These are phyloP conservation scores for Dynastes grantii DNA, from an alignment of 2,888 invertebrate species.

Conservation along the genomic window DNA sequence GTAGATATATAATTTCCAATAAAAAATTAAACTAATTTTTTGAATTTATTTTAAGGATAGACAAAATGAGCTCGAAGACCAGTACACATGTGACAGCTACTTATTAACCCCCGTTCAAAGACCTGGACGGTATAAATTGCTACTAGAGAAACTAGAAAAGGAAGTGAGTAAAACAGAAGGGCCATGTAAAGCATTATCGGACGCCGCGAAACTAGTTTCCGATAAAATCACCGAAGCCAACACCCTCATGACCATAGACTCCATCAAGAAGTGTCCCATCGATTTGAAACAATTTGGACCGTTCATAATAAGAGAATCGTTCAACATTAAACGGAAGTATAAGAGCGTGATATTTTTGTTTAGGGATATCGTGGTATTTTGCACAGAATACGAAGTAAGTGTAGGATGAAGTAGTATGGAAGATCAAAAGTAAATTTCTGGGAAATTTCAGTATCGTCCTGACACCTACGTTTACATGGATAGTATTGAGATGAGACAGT, in stretches of 20 bases:
- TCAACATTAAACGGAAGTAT: conserved; percentile 62
- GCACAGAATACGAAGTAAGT: conserved; percentile 57
- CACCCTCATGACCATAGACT: conserved; percentile 66
- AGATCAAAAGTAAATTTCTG: conserved; percentile 2
- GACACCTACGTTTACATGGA: conserved; percentile 63
- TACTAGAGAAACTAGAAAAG: conserved; percentile 60
- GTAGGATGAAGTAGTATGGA: neutral
- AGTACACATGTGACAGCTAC: conserved; percentile 60
- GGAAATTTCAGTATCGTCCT: conserved; percentile 58
- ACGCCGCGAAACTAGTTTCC: conserved; percentile 63
- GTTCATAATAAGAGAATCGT: conserved; percentile 64
- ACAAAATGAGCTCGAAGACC: conserved; percentile 67
- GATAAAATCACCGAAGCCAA: conserved; percentile 65
- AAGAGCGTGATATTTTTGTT: conserved; percentile 66
- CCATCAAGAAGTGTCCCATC: conserved; percentile 66
- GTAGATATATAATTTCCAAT: neutral
- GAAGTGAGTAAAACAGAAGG: conserved; percentile 30
- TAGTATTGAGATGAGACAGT: conserved; percentile 61
- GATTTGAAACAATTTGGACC: conserved; percentile 63
- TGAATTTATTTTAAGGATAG: conserved; percentile 64
- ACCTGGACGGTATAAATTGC: conserved; percentile 64
- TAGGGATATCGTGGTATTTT: conserved; percentile 64
- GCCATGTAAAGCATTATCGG: conserved; percentile 58
- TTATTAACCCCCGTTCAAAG: conserved; percentile 65
- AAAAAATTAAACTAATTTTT: neutral